A percentile compares a stretch with the other conserved stretches of the same genome.
phyloP scores from a whole-genome alignment of 2,888 invertebrate genomes.

The Tetranychus piercei region DNA sequence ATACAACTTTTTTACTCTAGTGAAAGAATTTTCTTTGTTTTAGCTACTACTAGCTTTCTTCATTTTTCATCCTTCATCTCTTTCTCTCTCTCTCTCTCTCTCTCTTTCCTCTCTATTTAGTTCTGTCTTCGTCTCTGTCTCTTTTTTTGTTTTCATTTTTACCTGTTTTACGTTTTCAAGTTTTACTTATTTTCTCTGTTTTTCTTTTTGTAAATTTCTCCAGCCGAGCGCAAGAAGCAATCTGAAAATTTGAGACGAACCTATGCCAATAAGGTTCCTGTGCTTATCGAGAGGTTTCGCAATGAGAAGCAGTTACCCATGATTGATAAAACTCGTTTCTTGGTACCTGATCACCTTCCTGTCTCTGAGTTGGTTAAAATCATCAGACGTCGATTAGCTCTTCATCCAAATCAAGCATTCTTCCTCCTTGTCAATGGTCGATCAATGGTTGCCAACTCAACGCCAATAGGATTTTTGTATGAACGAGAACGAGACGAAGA shows the following conservation, averaged over 20 bases:
- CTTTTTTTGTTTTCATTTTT: background rate
- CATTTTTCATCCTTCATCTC: background rate
- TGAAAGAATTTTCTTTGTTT: too few species aligned
- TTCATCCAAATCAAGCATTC: slow-evolving; percentile 38
- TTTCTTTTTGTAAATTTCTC: background rate
- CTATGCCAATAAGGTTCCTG: slow-evolving; percentile 39
- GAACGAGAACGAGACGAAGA: slow-evolving; percentile 55
- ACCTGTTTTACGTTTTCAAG: background rate
- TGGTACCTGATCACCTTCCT: slow-evolving; percentile 41
- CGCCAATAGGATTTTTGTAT: slow-evolving; percentile 63
- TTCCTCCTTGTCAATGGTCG: slow-evolving; percentile 65
- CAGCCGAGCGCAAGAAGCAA: slow-evolving; percentile 38
- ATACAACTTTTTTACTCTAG: too few species aligned
- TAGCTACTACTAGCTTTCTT: background rate
- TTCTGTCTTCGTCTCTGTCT: background rate
- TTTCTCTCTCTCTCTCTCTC: background rate
- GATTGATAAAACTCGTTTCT: slow-evolving; percentile 40
- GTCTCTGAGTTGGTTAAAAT: slow-evolving; percentile 42
- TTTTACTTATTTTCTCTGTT: background rate
- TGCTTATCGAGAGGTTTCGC: slow-evolving; percentile 40
- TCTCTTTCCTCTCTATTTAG: background rate
- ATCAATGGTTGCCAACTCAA: slow-evolving; percentile 58
- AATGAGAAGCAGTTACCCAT: slow-evolving; percentile 39
- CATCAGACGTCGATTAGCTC: slow-evolving; percentile 38
- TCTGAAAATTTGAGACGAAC: slow-evolving; percentile 38